A percentile compares a stretch with the other conserved stretches of the same genome.
Evolutionary conservation across 2,888 invertebrate genomes (phyloP).

Genomic region (Odiellus spinosus): DNA sequence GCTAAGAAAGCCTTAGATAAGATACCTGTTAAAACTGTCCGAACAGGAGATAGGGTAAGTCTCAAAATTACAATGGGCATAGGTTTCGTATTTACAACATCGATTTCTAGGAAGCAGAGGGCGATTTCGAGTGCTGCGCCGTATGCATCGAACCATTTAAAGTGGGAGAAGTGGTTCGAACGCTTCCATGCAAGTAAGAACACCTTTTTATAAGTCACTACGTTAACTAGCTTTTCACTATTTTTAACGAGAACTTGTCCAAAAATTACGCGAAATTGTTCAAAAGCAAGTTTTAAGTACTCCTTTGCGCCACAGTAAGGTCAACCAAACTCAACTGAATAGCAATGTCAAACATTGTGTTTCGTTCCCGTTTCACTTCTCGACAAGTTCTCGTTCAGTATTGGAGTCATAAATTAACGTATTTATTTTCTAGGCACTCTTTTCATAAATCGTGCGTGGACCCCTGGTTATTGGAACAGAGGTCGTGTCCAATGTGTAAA

Average conservation of each 20-base stretch:
- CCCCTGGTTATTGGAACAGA: slow-evolving; percentile 84
- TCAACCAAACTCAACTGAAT: no score
- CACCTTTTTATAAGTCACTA: no score
- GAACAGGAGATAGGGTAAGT: slow-evolving; percentile 65
- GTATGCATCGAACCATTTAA: slow-evolving; percentile 88
- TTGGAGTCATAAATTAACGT: no score
- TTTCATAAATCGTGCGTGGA: slow-evolving; percentile 92
- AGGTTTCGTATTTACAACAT: not conserved
- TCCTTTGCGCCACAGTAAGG: no score
- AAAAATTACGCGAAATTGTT: no score
- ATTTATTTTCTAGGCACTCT: slow-evolving; percentile 49
- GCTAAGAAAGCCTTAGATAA: slow-evolving; percentile 85
- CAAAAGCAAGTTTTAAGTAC: no score
- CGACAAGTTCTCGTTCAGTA: no score
- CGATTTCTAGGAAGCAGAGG: slow-evolving; percentile 46
- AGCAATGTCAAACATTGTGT: no score
- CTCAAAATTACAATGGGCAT: slow-evolving; percentile 1
- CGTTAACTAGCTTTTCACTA: no score
- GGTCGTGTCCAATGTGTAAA: slow-evolving; percentile 93
- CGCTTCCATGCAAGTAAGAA: slow-evolving; percentile 76
- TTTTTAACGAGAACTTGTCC: no score
- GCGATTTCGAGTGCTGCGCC: slow-evolving; percentile 80
- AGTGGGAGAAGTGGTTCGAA: slow-evolving; percentile 65
- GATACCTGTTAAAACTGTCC: slow-evolving; percentile 76
- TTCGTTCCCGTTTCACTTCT: no score